Percentiles rank a stretch among this genome's conserved stretches.
phyloP scores from a whole-genome alignment of 1,140 invertebrate genomes.

The Heterodera carotae region DNA sequence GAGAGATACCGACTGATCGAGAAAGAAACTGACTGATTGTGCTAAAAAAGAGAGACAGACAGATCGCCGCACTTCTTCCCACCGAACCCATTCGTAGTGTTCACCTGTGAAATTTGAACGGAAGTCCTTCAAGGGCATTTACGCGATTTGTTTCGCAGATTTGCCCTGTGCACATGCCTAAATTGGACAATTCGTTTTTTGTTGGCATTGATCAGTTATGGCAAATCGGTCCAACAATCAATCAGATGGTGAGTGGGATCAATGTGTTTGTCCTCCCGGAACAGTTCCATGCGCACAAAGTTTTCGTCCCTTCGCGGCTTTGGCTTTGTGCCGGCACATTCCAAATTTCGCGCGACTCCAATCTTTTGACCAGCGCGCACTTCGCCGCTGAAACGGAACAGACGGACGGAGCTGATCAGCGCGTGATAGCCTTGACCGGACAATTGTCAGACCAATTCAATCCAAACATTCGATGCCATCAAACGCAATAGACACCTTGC shows the following conservation, averaged over 20 bases:
- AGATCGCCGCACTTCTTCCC: no score
- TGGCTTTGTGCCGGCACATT: conserved; percentile 19
- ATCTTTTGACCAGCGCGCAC: conserved; percentile 60
- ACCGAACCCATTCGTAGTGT: conserved; percentile 1
- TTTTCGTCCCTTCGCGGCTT: conserved; percentile 38
- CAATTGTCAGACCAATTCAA: not conserved
- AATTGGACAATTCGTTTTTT: conserved; percentile 17
- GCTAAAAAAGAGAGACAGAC: no score
- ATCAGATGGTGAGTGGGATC: conserved; percentile 63
- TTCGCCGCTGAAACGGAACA: conserved; percentile 51
- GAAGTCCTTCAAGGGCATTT: conserved; percentile 55
- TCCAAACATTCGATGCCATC: no score
- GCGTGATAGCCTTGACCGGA: conserved; percentile 57
- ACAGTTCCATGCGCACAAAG: conserved; percentile 57
- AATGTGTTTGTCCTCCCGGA: conserved; percentile 51
- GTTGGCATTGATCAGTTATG: no score
- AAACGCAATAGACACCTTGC: conserved; percentile 44
- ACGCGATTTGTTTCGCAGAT: conserved; percentile 63
- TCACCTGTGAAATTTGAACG: conserved; percentile 59
- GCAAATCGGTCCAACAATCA: no score
- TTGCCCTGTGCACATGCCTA: conserved; percentile 65
- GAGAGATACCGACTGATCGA: no score
- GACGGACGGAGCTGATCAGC: conserved; percentile 57
- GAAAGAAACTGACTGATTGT: not conserved
- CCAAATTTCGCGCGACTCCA: conserved; percentile 48